These are phyloP conservation scores for Pluvialis apricaria DNA, from an alignment of 2,113 vertebrate species.

Conservation along the genomic window DNA sequence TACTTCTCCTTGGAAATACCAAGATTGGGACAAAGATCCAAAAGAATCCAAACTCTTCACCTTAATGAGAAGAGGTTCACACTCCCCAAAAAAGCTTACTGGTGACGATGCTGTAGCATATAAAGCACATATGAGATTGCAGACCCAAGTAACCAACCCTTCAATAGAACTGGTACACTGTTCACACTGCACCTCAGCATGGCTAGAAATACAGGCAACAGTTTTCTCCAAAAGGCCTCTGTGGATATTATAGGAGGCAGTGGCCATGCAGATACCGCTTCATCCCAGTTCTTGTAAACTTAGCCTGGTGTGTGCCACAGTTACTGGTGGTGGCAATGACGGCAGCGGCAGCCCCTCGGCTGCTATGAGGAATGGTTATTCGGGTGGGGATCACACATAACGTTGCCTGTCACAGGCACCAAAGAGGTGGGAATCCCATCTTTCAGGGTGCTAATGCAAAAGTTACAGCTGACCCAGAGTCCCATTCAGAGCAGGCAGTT, in stretches of 20 bases:
- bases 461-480: accelerated
- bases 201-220: not conserved
- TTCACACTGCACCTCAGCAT: not conserved
- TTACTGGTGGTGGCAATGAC: not conserved
- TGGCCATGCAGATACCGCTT: accelerated
- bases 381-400: not conserved
- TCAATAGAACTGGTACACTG: not conserved
- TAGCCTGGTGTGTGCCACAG: not conserved
- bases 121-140: not conserved
- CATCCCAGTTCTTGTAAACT: not conserved
- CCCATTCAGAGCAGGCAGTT: not conserved
- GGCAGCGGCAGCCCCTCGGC: not conserved
- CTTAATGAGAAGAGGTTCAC: not conserved
- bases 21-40: not conserved
- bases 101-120: no score
- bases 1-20: not conserved
- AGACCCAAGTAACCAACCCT: not conserved
- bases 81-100: not conserved
- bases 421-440: not conserved
- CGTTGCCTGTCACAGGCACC: not conserved
- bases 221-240: not conserved
- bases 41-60: not conserved
- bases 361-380: not conserved
- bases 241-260: not conserved
- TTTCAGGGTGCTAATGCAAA: not conserved